phyloP scores from a whole-genome alignment of 2,113 vertebrate species.

The Ictalurus furcatus region DNA sequence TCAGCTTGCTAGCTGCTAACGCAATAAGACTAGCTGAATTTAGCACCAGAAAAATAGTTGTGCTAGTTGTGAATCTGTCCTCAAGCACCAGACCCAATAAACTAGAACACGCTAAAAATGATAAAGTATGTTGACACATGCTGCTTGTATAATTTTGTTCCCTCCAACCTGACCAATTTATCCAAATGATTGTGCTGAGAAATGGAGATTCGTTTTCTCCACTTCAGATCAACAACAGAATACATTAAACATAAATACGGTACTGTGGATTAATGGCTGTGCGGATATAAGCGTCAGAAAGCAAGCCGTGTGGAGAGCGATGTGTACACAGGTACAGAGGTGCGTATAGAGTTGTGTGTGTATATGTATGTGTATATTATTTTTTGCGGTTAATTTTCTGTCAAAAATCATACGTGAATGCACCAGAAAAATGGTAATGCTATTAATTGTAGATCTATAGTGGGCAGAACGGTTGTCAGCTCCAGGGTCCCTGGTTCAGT shows the following conservation, averaged over 20 bases:
- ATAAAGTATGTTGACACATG: not conserved
- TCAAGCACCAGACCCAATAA: not conserved
- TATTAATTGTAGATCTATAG: not conserved
- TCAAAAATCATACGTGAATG: too few relatives aligned
- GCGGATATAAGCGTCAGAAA: not conserved
- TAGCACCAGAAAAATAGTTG: not conserved
- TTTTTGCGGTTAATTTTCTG: too few relatives aligned
- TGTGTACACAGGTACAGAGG: too few relatives aligned
- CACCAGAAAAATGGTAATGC: not conserved
- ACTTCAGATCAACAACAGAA: too few relatives aligned
- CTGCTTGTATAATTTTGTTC: not conserved
- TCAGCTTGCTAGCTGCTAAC: not conserved
- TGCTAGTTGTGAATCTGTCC: not conserved
- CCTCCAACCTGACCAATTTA: not conserved
- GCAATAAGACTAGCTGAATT: not conserved
- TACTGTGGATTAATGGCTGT: not conserved
- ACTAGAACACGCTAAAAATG: not conserved
- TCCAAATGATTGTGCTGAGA: not conserved
- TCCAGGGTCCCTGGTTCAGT: not conserved
- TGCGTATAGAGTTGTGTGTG: too few relatives aligned
- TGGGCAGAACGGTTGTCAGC: not conserved
- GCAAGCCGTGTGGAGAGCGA: not conserved
- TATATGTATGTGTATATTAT: too few relatives aligned
- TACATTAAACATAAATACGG: not conserved
- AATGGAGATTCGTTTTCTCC: not conserved